These are phyloP conservation scores for Aporophyla lueneburgensis DNA, from an alignment of 2,888 invertebrate genomes.

Conservation along the genomic window DNA sequence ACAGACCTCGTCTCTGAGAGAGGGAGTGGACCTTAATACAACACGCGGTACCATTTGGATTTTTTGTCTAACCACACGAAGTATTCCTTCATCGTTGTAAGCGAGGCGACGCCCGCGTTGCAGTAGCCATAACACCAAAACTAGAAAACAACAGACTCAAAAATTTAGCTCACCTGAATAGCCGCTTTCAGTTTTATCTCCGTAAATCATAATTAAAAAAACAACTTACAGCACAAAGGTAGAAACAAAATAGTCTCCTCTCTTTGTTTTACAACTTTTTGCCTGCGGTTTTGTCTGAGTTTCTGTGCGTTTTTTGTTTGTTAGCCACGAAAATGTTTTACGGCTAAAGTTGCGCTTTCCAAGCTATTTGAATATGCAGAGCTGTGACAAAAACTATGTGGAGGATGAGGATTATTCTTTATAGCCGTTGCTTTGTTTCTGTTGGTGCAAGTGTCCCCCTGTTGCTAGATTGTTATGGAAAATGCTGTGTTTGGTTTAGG, in stretches of 20 bases:
- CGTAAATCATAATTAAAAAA: slow-evolving; percentile 52
- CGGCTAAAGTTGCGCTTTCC: slow-evolving; percentile 74
- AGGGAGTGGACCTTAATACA: no score
- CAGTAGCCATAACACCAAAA: neutral
- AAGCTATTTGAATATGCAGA: slow-evolving; percentile 60
- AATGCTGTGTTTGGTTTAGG: slow-evolving; percentile 15
- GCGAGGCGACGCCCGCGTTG: neutral
- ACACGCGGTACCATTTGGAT: no score
- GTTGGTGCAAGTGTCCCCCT: neutral
- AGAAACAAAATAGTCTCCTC: slow-evolving; percentile 69
- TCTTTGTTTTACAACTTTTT: slow-evolving; percentile 78
- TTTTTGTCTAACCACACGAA: no score
- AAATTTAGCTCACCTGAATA: slow-evolving; percentile 48
- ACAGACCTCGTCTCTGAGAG: no score
- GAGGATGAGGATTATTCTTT: slow-evolving; percentile 58
- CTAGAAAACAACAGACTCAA: neutral
- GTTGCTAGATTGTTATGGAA: slow-evolving; percentile 13
- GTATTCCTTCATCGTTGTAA: no score
- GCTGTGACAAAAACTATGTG: slow-evolving; percentile 62
- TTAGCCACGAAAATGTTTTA: slow-evolving; percentile 74
- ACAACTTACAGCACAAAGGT: slow-evolving; percentile 48
- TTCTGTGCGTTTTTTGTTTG: slow-evolving; percentile 64
- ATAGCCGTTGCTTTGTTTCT: slow-evolving; percentile 42
- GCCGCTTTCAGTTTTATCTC: slow-evolving; percentile 42
- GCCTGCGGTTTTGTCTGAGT: slow-evolving; percentile 72